Conservation (phyloP, 2,797 vertebrate genomes). For the Psittacula echo region DNA sequence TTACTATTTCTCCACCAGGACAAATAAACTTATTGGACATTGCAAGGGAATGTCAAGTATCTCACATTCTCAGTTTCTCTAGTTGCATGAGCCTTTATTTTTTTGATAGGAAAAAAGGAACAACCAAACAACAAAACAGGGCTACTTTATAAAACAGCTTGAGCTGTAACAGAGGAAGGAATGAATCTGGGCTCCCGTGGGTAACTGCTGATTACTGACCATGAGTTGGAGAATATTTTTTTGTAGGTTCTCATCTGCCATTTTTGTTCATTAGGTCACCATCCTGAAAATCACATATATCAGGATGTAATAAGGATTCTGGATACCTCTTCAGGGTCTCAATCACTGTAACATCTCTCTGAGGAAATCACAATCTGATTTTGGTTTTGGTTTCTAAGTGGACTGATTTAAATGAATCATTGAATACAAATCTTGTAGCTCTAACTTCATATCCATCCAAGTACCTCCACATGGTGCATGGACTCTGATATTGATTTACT, state of each 20-base stretch:
- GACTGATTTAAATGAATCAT: conserved; percentile 30
- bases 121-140: background rate
- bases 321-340: background rate
- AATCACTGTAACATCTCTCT: conserved; percentile 5
- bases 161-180: background rate
- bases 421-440: conserved; percentile 36
- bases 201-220: conserved; percentile 7
- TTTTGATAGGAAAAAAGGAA: background rate
- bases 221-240: background rate
- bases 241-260: background rate
- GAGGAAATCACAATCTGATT: conserved; percentile 43
- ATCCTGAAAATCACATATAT: background rate
- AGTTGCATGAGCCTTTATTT: background rate
- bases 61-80: background rate
- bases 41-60: background rate
- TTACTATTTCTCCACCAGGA: background rate
- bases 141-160: conserved; percentile 22
- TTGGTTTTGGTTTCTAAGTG: conserved; percentile 1
- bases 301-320: conserved; percentile 12
- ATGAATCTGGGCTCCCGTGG: background rate
- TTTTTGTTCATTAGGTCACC: conserved; percentile 3
- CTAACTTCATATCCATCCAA: background rate
- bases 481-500: background rate
- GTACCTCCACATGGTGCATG: background rate
- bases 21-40: background rate